Base-by-base conservation (phyloP, 2,113 vertebrate species). In the Daubentonia madagascariensis region DNA sequence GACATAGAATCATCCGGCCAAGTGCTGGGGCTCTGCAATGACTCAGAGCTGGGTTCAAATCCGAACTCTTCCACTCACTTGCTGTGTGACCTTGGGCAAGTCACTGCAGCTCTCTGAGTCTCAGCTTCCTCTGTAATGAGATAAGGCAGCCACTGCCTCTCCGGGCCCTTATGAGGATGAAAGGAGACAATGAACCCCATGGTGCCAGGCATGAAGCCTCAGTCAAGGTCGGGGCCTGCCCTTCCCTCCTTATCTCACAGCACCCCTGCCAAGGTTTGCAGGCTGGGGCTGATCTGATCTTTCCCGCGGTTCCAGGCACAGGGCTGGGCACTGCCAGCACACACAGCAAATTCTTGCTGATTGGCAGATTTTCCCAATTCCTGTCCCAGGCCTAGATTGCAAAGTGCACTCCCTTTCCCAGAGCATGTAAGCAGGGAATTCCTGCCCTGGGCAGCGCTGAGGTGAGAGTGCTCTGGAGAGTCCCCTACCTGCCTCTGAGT, bases 181-280 rank as follows among this genome's bases (percentile, higher is more conserved):
- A 93, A 97, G 92, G 63, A 76, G 54, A 96, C 85, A 75, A 88
- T 45, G 91, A 61, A 68, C 67, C 17, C 3, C 52, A 10, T 1
- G 13, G 81, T 75, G 63, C 81, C 96, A 96, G 89, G 94, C 85
- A 83, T 9, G 3, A 59, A 93, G 83, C 83, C 91, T 96, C 76
- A 52, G 17, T 81, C 85, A 65, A 94, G 72, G 89, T 89, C 23
- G 0, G 95, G 90, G 73, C 95, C 95, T 92, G 96, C 86, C 94
- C 97, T 93, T 96, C 79, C 96, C 79, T 73, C 96, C 89, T 97
- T 98, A 98, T 98, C 97, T 91, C 50, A n/a, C 61, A 18, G 85
- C 25, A 72, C 54, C 83, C n/a, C 89, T 91, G 97, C 97, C 98
- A 98, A 89, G 83, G 79, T 93, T 97, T 96, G 79, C 97, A 98